Evolutionary conservation across 2,797 vertebrate species (phyloP).

Genomic region (Phoxinus dragarum): DNA sequence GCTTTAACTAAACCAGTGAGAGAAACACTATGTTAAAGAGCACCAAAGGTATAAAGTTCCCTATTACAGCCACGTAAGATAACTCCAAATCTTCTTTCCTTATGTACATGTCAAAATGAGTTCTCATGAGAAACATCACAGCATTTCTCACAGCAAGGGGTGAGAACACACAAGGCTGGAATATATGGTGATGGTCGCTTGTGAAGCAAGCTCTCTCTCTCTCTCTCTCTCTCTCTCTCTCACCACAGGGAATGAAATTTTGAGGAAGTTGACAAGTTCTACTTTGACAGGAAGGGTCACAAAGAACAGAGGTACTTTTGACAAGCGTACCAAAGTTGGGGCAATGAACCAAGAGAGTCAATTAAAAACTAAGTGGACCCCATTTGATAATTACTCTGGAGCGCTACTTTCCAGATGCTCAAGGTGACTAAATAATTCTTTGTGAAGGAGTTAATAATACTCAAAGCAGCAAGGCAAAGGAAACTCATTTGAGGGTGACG

Average conservation of each 20-base stretch:
- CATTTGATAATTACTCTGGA: slow-evolving; percentile 54
- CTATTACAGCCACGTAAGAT: neutral
- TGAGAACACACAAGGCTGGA: slow-evolving; percentile 21
- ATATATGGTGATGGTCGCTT: neutral
- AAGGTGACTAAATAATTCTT: slow-evolving; percentile 58
- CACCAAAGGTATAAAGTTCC: neutral
- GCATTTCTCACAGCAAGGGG: slow-evolving; percentile 25
- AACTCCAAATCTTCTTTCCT: neutral
- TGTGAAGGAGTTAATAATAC: slow-evolving; percentile 53
- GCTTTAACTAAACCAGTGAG: neutral
- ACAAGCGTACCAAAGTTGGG: slow-evolving; percentile 55
- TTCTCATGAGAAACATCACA: slow-evolving; percentile 17
- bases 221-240: neutral
- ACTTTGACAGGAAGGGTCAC: slow-evolving; percentile 64
- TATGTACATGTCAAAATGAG: slow-evolving; percentile 6
- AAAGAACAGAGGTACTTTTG: slow-evolving; percentile 59
- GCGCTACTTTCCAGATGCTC: slow-evolving; percentile 46
- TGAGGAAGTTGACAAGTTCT: slow-evolving; percentile 21
- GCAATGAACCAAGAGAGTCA: slow-evolving; percentile 63
- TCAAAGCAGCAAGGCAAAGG: slow-evolving; percentile 45
- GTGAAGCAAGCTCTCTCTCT: neutral
- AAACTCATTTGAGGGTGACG: slow-evolving; percentile 42
- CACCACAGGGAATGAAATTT: slow-evolving; percentile 20
- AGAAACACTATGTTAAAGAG: neutral
- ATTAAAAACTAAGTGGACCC: slow-evolving; percentile 66